phyloP scores from a whole-genome alignment of 1,140 invertebrate genomes.

The Thaumatotibia leucotreta region DNA sequence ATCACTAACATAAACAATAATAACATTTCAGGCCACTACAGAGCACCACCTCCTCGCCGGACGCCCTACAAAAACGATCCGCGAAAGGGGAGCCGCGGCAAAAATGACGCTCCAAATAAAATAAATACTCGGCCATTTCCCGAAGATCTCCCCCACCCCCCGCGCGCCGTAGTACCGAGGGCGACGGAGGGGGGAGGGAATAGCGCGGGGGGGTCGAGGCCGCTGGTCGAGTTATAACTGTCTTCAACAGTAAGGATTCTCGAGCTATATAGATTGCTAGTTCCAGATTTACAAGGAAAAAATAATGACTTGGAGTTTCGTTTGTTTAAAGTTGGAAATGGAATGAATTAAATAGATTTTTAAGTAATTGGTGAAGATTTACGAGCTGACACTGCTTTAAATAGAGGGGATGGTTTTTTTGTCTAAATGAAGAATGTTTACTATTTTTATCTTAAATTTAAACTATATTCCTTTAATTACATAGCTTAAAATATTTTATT shows the following conservation, averaged over 20 bases:
- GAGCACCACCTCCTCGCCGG: slow-evolving; percentile 36
- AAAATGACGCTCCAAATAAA: slow-evolving; percentile 68
- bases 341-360: not conserved
- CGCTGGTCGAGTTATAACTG: slow-evolving; percentile 36
- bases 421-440: no score
- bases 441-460: no score
- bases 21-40: slow-evolving; percentile 45
- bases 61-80: slow-evolving; percentile 59
- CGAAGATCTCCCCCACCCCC: slow-evolving; percentile 26
- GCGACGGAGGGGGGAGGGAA: slow-evolving; percentile 14
- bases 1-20: not conserved
- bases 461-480: no score
- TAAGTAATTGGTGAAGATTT: not conserved
- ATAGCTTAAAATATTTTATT: no score
- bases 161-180: slow-evolving; percentile 1
- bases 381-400: no score
- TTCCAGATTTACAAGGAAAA: slow-evolving; percentile 9
- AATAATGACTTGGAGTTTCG: slow-evolving; percentile 3
- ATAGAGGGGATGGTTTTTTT: no score
- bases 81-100: slow-evolving; percentile 55
- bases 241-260: slow-evolving; percentile 33
- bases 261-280: slow-evolving; percentile 31
- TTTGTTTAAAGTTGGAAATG: not conserved
- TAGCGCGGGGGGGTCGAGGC: slow-evolving; percentile 19
- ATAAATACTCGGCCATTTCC: slow-evolving; percentile 48